Conservation (phyloP, 2,888 invertebrate genomes). For the Eubasilissa splendida region DNA sequence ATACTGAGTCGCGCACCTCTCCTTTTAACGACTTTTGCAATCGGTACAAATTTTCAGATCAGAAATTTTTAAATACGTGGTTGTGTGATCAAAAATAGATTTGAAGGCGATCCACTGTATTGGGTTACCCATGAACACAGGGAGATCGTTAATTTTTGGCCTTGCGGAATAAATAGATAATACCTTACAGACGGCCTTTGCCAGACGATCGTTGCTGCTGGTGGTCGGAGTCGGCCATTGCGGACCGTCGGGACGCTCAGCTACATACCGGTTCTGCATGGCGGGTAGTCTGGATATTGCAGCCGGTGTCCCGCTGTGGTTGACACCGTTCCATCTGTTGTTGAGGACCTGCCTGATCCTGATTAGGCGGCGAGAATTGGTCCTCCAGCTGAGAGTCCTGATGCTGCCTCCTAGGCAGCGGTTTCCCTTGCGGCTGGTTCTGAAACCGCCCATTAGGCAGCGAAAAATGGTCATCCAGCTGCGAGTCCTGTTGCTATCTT, state of each 20-base stretch:
- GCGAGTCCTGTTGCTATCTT: too few relatives aligned
- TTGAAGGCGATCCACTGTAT: constrained; percentile 1
- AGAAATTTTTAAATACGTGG: not conserved
- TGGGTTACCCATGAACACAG: not conserved
- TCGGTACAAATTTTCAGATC: not conserved
- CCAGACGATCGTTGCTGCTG: too few relatives aligned
- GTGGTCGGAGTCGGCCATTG: not conserved
- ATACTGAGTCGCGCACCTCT: not conserved
- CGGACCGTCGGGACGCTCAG: not conserved
- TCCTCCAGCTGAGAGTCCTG: too few relatives aligned
- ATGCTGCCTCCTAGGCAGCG: too few relatives aligned
- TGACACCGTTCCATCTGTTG: not conserved
- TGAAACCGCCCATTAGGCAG: too few relatives aligned
- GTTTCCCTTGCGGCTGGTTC: too few relatives aligned
- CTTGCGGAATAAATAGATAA: not conserved
- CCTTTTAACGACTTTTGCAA: constrained; percentile 1
- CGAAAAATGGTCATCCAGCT: too few relatives aligned
- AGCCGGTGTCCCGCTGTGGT: not conserved
- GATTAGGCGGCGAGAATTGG: too few relatives aligned
- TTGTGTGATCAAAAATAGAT: not conserved
- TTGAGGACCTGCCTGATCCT: too few relatives aligned
- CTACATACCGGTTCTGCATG: not conserved
- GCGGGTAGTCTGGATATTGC: not conserved
- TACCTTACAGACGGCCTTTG: not conserved
- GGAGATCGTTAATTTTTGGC: not conserved